These are phyloP conservation scores for Zaprionus obscuricornis DNA, from an alignment of 2,888 invertebrate genomes.

Conservation along the genomic window DNA sequence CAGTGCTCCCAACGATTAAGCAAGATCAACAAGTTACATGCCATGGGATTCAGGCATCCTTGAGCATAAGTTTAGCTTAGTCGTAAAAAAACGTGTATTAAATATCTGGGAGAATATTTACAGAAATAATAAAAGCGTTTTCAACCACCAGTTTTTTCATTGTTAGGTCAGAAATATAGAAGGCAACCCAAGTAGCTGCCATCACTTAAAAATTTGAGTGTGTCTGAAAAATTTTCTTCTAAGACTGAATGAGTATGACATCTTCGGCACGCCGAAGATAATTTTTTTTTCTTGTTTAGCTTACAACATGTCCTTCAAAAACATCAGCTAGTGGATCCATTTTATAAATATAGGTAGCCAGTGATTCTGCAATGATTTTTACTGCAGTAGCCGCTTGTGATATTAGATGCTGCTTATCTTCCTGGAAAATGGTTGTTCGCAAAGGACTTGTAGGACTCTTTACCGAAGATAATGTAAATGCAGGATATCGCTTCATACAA, in stretches of 20 bases:
- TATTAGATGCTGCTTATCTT: constrained; percentile 66
- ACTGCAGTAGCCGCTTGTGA: constrained; percentile 85
- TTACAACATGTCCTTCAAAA: constrained; percentile 90
- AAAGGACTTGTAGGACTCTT: constrained; percentile 82
- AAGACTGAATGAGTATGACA: too few species aligned
- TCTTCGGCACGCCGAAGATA: too few species aligned
- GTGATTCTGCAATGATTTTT: constrained; percentile 90
- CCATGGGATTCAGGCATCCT: too few species aligned
- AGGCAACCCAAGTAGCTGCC: too few species aligned
- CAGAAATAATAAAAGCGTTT: neutral
- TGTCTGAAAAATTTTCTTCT: too few species aligned
- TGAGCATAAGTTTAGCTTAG: too few species aligned
- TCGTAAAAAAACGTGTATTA: too few species aligned
- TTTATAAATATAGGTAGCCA: constrained; percentile 92
- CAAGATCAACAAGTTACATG: neutral
- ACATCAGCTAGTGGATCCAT: constrained; percentile 86
- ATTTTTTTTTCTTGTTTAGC: too few species aligned
- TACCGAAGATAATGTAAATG: constrained; percentile 94
- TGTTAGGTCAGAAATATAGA: too few species aligned
- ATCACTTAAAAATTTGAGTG: too few species aligned
- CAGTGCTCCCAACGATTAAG: neutral
- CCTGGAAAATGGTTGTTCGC: constrained; percentile 81
- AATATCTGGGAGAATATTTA: too few species aligned
- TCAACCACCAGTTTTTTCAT: too few species aligned
- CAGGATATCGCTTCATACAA: constrained; percentile 95